Evolutionary conservation across 2,888 invertebrate species (phyloP).

Genomic region (Brassicogethes aeneus): DNA sequence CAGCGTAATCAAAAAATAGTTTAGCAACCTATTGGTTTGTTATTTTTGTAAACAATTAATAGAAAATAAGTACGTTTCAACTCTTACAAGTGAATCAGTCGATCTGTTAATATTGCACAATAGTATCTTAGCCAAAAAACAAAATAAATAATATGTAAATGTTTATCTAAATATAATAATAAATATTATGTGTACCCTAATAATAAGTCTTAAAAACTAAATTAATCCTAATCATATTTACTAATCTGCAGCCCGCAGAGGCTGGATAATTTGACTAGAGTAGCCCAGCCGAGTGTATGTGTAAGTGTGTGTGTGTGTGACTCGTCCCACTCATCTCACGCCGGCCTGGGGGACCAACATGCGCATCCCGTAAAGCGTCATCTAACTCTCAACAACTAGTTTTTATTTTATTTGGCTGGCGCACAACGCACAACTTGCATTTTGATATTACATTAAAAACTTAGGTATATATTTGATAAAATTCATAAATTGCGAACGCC

Average conservation of each 20-base stretch:
- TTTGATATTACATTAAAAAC: slow-evolving; percentile 35
- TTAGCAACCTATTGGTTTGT: slow-evolving; percentile 17
- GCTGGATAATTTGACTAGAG: slow-evolving; percentile 44
- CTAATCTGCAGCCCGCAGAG: slow-evolving; percentile 38
- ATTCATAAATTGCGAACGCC: slow-evolving; percentile 38
- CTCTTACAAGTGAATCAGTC: slow-evolving; percentile 35
- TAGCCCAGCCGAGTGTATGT: slow-evolving; percentile 37
- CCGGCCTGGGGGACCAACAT: slow-evolving; percentile 12
- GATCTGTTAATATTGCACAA: slow-evolving; percentile 42
- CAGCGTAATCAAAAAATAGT: slow-evolving; percentile 15
- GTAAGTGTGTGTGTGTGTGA: too few relatives aligned
- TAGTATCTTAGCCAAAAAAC: slow-evolving; percentile 38
- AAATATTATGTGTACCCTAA: slow-evolving; percentile 41
- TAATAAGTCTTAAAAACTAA: slow-evolving; percentile 34
- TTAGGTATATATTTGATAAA: slow-evolving; percentile 40
- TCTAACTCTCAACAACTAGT: slow-evolving; percentile 41
- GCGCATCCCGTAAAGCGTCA: slow-evolving; percentile 35
- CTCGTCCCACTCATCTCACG: background rate
- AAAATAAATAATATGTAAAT: slow-evolving; percentile 21
- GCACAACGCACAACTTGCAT: slow-evolving; percentile 38
- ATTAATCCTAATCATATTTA: slow-evolving; percentile 40
- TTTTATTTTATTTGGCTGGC: too few relatives aligned
- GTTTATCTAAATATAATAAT: slow-evolving; percentile 38
- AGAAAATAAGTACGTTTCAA: slow-evolving; percentile 23
- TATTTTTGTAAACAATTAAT: slow-evolving; percentile 13